Percentiles rank a stretch among this genome's conserved stretches.
phyloP scores from a whole-genome alignment of 1,140 invertebrate species.

The Hylaeus anthracinus region DNA sequence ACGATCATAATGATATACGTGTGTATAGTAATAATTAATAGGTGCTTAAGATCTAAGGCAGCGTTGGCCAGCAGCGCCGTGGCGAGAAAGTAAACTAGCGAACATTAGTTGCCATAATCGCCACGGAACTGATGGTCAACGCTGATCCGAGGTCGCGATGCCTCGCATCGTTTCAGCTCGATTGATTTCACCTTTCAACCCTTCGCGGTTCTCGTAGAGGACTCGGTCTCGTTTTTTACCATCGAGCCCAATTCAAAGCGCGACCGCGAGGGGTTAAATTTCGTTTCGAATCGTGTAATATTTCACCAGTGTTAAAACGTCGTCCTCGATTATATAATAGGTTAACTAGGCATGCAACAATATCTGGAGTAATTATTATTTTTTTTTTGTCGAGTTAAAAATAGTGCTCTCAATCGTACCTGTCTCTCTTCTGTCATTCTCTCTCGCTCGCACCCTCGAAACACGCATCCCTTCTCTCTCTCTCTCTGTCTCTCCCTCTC shows the following conservation, averaged over 20 bases:
- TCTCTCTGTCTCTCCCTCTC: conserved; percentile 4
- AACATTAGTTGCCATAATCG: no score
- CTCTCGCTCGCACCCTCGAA: conserved; percentile 13
- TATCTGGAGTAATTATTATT: conserved; percentile 71
- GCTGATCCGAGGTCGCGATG: no score
- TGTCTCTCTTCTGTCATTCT: conserved; percentile 11
- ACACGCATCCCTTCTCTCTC: conserved; percentile 8
- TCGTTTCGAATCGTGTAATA: conserved; percentile 30
- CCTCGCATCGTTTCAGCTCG: not conserved
- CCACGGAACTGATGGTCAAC: no score
- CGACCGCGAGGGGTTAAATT: not conserved
- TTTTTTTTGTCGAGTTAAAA: conserved; percentile 70
- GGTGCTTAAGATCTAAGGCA: conserved; percentile 46
- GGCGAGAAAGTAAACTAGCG: no score
- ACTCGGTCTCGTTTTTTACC: no score
- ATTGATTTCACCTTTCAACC: conserved; percentile 1
- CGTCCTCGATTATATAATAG: conserved; percentile 65
- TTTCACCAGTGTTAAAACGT: conserved; percentile 34
- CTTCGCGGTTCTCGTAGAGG: no score
- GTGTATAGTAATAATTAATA: conserved; percentile 57
- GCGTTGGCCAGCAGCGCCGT: no score
- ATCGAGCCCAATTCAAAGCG: no score
- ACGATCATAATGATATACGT: conserved; percentile 13
- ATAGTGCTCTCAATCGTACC: conserved; percentile 72
- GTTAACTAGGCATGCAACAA: conserved; percentile 80